Percentiles rank a stretch among this genome's conserved stretches.
phyloP scores from a whole-genome alignment of 2,888 invertebrate species.

The Diogma glabrata region DNA sequence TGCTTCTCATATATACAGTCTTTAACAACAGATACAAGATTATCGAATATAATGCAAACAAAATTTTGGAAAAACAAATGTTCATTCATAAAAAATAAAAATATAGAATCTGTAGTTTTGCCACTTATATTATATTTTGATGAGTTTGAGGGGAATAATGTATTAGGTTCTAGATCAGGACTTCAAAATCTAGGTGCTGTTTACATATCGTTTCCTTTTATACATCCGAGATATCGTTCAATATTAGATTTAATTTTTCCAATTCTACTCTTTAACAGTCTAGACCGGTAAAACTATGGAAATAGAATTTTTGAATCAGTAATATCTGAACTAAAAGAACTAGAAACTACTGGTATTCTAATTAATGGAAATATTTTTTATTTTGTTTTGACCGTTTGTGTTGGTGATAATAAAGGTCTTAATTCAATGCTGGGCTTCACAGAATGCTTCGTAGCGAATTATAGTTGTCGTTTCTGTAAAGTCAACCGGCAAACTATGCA shows the following conservation, averaged over 20 bases:
- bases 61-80: background rate
- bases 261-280: constrained; percentile 13
- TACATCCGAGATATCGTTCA: background rate
- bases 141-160: constrained; percentile 11
- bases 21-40: too few relatives aligned
- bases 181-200: too few relatives aligned
- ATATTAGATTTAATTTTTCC: constrained; percentile 9
- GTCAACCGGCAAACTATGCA: constrained; percentile 6
- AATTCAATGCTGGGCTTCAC: constrained; percentile 19
- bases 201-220: background rate
- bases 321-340: constrained; percentile 4
- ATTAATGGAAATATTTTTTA: constrained; percentile 11
- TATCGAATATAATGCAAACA: background rate
- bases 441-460: constrained; percentile 18
- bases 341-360: constrained; percentile 7
- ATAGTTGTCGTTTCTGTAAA: constrained; percentile 16
- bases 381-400: constrained; percentile 18
- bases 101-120: background rate
- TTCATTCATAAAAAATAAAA: too few relatives aligned
- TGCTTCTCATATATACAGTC: too few relatives aligned
- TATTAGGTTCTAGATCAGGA: constrained; percentile 7
- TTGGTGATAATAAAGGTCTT: constrained; percentile 20
- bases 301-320: constrained; percentile 12
- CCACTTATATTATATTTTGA: constrained; percentile 9
- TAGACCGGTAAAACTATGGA: constrained; percentile 14